Conservation (phyloP, 1,140 invertebrate genomes). For the Plutomurus gul region DNA sequence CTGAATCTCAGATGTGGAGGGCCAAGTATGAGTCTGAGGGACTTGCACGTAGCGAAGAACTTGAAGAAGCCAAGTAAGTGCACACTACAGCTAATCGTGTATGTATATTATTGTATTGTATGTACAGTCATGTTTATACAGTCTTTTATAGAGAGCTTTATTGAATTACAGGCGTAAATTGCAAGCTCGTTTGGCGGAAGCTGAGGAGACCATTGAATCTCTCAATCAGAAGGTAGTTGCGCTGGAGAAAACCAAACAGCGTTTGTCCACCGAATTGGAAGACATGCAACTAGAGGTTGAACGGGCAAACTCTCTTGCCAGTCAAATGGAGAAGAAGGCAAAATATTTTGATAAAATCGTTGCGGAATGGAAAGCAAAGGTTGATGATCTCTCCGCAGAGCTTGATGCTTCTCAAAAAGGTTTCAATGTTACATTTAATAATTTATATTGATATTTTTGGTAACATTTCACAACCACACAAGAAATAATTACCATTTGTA, state of each 20-base stretch:
- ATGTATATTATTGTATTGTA: neutral
- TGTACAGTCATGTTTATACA: neutral
- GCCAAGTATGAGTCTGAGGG: conserved; percentile 97
- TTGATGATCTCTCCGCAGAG: conserved; percentile 94
- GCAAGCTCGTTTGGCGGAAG: conserved; percentile 92
- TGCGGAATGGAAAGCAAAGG: conserved; percentile 99
- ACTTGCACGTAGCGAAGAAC: conserved; percentile 91
- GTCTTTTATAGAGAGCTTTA: neutral
- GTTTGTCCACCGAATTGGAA: conserved; percentile 95
- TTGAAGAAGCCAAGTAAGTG: conserved; percentile 89
- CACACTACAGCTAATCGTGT: neutral
- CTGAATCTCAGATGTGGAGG: conserved; percentile 88
- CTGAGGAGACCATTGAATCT: conserved; percentile 95
- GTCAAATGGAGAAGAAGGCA: conserved; percentile 98
- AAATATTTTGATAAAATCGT: conserved; percentile 99
- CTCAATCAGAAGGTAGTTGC: conserved; percentile 95
- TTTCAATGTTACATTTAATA: too few species aligned
- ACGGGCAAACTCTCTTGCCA: conserved; percentile 91
- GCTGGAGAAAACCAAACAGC: conserved; percentile 96
- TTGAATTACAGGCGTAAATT: conserved; percentile 73
- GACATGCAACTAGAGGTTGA: conserved; percentile 98
- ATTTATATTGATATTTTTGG: too few species aligned
- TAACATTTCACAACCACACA: too few species aligned
- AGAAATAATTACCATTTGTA: too few species aligned
- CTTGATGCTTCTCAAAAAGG: conserved; percentile 97